Conservation (phyloP, 2,113 vertebrate species). For the Pterocles orientalis region DNA sequence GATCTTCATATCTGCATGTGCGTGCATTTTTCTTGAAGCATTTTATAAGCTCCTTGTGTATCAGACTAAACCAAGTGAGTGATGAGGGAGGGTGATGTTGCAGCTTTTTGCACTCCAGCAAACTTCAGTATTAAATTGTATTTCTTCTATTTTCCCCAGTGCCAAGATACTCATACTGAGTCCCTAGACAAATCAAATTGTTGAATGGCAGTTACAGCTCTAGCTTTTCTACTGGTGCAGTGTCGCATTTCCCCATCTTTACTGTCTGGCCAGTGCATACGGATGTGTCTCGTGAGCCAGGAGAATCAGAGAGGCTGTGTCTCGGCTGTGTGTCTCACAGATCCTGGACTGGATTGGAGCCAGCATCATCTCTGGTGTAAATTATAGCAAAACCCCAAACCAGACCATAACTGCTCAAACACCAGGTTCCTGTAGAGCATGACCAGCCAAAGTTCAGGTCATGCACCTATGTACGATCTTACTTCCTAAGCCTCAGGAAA, state of each 20-base stretch:
- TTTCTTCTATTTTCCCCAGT: neutral
- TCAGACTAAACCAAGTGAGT: neutral
- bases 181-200: neutral
- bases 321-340: neutral
- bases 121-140: neutral
- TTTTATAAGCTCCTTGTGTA: neutral
- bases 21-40: rapidly evolving
- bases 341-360: neutral
- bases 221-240: neutral
- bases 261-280: neutral
- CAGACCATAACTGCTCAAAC: neutral
- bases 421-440: neutral
- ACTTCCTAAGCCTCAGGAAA: neutral
- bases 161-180: neutral
- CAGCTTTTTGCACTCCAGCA: neutral
- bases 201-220: neutral
- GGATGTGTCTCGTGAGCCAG: neutral
- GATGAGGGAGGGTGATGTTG: rapidly evolving
- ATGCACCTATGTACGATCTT: neutral
- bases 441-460: neutral
- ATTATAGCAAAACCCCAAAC: neutral
- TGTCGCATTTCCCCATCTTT: neutral
- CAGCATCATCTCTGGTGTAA: neutral
- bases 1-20: rapidly evolving
- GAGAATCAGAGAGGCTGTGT: neutral